Conservation (phyloP, 2,113 vertebrate species). For the Globicephala melas region DNA sequence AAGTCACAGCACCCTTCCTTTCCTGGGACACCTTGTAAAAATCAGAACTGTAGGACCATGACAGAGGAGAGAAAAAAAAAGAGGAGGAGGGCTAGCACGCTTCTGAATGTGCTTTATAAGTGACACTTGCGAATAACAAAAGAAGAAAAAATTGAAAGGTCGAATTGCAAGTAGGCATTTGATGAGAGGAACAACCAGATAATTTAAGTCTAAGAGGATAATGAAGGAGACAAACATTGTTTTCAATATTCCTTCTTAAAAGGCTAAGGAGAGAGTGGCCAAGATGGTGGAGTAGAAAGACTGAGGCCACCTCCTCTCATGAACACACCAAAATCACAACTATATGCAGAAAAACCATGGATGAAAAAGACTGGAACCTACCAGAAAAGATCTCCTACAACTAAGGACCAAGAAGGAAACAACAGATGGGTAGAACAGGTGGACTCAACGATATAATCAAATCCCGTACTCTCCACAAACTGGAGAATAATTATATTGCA, state of each 20-base stretch:
- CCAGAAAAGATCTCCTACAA: background rate
- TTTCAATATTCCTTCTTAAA: constrained; percentile 36
- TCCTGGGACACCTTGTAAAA: background rate
- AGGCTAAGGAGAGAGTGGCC: background rate
- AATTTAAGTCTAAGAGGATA: background rate
- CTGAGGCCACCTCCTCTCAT: background rate
- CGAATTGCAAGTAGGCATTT: background rate
- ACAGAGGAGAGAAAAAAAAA: background rate
- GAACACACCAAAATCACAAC: background rate
- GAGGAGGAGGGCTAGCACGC: background rate
- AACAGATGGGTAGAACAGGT: background rate
- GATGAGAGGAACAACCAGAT: background rate
- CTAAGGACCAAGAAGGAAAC: background rate
- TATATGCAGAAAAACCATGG: background rate
- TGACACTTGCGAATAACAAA: background rate
- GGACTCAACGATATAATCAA: background rate
- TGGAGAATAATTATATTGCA: background rate
- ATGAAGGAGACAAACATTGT: background rate
- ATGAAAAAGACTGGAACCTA: background rate
- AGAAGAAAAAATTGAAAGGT: background rate
- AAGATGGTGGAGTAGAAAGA: background rate
- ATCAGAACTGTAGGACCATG: background rate
- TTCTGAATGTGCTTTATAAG: background rate
- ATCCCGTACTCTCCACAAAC: background rate
- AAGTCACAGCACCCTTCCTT: background rate